Evolutionary conservation across 2,113 vertebrate species (phyloP).

Genomic region (Dendropsophus ebraccatus): DNA sequence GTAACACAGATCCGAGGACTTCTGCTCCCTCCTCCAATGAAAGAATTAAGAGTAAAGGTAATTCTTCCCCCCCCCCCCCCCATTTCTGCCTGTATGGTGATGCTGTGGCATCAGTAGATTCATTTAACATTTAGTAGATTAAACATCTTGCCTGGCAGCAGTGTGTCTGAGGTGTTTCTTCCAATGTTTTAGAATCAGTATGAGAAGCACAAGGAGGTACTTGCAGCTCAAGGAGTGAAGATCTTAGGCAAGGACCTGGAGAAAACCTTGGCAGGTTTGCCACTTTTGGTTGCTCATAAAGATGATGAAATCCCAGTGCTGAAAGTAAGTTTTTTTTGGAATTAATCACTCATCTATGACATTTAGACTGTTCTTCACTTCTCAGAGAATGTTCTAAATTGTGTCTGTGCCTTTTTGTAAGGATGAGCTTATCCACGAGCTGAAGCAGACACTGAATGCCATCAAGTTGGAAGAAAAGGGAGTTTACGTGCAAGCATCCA

Average conservation of each 20-base stretch:
- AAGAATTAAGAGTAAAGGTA: conserved; percentile 96
- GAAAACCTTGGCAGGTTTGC: conserved; percentile 92
- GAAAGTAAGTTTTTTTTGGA: conserved; percentile 73
- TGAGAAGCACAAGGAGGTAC: conserved; percentile 96
- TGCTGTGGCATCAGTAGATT: neutral
- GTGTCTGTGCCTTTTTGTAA: conserved; percentile 64
- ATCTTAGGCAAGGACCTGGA: conserved; percentile 97
- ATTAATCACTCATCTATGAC: neutral
- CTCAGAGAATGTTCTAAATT: neutral
- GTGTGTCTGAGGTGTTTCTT: too few species aligned
- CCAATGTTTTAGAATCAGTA: conserved; percentile 85
- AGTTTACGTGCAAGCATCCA: conserved; percentile 97
- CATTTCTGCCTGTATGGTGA: neutral
- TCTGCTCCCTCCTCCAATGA: conserved; percentile 93
- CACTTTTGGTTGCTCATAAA: conserved; percentile 89
- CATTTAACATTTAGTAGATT: too few species aligned
- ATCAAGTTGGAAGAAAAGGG: conserved; percentile 98
- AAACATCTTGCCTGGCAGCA: too few species aligned
- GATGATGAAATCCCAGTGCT: conserved; percentile 95
- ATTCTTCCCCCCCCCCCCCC: too few species aligned
- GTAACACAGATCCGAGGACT: conserved; percentile 96
- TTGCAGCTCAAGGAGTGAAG: conserved; percentile 93
- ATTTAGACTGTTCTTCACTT: neutral
- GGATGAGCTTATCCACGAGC: conserved; percentile 93
- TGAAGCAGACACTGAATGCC: conserved; percentile 94